Conservation (phyloP, 2,797 vertebrate genomes). For the Hozukius guyotensis region DNA sequence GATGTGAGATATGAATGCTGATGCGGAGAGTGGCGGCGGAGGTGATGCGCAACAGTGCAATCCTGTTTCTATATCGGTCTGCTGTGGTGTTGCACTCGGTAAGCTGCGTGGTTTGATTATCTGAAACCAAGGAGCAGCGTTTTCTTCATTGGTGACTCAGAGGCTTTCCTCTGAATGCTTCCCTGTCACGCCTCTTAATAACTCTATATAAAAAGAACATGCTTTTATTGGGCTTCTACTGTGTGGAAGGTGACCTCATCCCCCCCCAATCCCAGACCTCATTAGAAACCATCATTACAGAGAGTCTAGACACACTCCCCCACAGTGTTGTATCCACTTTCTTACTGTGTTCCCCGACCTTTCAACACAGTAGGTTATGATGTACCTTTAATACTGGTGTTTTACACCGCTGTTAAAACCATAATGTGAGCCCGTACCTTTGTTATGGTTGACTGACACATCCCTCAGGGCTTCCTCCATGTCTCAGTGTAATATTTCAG, state of each 20-base stretch:
- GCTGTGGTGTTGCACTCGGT: conserved; percentile 8
- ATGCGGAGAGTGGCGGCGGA: conserved; percentile 42
- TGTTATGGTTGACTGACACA: conserved; percentile 43
- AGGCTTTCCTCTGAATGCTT: conserved; percentile 13
- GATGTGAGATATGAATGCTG: conserved; percentile 64
- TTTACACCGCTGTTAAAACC: conserved; percentile 34
- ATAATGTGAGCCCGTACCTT: conserved; percentile 44
- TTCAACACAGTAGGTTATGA: conserved; percentile 39
- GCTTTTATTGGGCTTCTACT: conserved; percentile 40
- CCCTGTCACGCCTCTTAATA: conserved; percentile 35
- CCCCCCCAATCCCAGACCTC: conserved; percentile 35
- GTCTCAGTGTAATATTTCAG: conserved; percentile 40
- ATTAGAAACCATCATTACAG: conserved; percentile 60
- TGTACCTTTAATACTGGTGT: conserved; percentile 41
- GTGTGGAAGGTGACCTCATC: conserved; percentile 62
- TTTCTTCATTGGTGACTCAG: conserved; percentile 10
- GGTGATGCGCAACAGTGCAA: conserved; percentile 50
- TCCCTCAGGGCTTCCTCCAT: conserved; percentile 25
- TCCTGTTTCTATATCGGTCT: conserved; percentile 61
- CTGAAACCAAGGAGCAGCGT: conserved; percentile 33
- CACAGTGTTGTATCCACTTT: background rate
- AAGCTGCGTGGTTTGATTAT: conserved; percentile 64
- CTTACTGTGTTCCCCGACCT: conserved; percentile 57
- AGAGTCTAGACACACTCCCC: conserved; percentile 28
- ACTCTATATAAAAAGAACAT: conserved; percentile 28